Evolutionary conservation across 2,797 vertebrate species (phyloP).

Genomic region (Rhyacichthys aspro): DNA sequence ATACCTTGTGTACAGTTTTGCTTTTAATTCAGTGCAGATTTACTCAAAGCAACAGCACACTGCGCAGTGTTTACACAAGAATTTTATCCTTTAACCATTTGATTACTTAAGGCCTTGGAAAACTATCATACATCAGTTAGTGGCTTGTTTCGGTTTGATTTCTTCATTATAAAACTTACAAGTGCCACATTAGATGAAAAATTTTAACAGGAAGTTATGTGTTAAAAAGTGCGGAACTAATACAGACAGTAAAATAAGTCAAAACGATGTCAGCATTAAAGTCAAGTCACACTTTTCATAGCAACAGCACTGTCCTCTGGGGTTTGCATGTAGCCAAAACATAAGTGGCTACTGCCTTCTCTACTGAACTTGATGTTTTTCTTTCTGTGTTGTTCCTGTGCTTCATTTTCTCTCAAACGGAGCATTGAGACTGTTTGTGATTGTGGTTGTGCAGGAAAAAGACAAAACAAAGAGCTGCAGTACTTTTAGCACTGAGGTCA

Average conservation of each 20-base stretch:
- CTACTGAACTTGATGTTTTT: constrained; percentile 1
- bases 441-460: constrained; percentile 13
- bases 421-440: constrained; percentile 17
- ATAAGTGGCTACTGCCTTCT: neutral
- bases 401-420: constrained; percentile 25
- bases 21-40: constrained; percentile 10
- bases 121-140: neutral
- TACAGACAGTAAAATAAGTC: constrained; percentile 6
- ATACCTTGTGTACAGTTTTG: neutral
- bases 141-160: constrained; percentile 14
- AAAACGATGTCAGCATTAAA: neutral
- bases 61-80: constrained; percentile 16
- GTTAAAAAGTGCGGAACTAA: neutral
- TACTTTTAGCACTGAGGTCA: constrained; percentile 56
- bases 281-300: constrained; percentile 22
- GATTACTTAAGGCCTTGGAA: neutral
- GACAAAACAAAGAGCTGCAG: constrained; percentile 36
- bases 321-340: constrained; percentile 21
- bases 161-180: constrained; percentile 15
- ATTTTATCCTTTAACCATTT: neutral
- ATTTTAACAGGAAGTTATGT: neutral
- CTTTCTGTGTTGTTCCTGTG: constrained; percentile 33
- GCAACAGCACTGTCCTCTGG: constrained; percentile 24
- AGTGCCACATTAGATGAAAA: neutral
- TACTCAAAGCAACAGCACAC: neutral